Evolutionary conservation across 2,888 invertebrate genomes (phyloP), one percentile per base, ranked within the genome.

Genomic region (Rutpela maculata): DNA sequence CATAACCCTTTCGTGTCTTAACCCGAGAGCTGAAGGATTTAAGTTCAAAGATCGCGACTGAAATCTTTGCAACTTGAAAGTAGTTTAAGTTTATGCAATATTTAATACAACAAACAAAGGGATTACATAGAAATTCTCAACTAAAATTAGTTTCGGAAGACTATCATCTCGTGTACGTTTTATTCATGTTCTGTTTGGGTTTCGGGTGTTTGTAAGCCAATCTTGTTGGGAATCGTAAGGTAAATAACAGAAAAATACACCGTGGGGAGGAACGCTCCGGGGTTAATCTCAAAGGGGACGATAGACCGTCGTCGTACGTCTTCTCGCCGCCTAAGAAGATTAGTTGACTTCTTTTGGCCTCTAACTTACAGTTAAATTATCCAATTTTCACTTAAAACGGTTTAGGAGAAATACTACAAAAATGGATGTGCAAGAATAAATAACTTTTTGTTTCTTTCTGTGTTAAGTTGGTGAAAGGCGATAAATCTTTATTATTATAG

Each of bases 21-120:
- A 80, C 79, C 80, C 77, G 72, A 74, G 81, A 83, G 80, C 82
- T 80, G 74, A 71, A 80, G 87, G 87, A 86, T 87, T 87, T 86
- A 83, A 85, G 86, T 86, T 87, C 86, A 85, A 86, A 86, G 87
- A 85, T 87, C 83, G 75, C 81, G 79, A 81, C 84, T 78, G 81
- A 84, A 85, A 84, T 85, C 86, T 86, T 84, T 79, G 83, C 81
- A 84, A 84, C 84, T 86, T 83, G 84, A 86, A 87, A 88, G 86
- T 87, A 86, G 85, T 80, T 85, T 83, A 80, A 86, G 86, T 85
- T 86, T 85, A 85, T 87, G 87, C 86, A 88, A 88, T 88, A 88
- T 88, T 88, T 88, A 89, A 88, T 88, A 84, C 85, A 83, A 86
- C 86, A 86, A 88, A 87, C 88, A 87, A 84, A 84, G 79, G 87